Base-by-base conservation (phyloP, 2,888 invertebrate genomes). In the Cheilosia impressa region DNA sequence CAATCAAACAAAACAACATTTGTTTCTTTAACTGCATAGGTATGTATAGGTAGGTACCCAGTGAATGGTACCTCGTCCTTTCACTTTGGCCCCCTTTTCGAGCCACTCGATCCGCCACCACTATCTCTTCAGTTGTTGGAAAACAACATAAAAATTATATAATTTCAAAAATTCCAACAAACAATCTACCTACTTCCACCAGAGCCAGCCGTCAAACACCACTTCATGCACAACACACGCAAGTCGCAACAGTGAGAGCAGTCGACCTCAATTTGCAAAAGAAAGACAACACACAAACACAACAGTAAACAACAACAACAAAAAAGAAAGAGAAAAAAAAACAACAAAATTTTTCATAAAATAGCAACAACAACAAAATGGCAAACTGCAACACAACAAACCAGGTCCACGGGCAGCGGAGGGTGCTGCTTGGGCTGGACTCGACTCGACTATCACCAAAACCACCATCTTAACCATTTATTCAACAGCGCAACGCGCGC, bases 141-240 rank as follows among this genome's bases (percentile, higher is more conserved):
- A 53, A 76, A 73, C 38, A 65, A 52, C 78, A 75, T 53, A 60
- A 50, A 79, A 84, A 84, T 84, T 84, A 84, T 79, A 84, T 84
- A 84, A 84, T 84, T 38, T 84, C 60, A 43, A 69, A 85, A 80
- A 85, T 85, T 80, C 84, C 84, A 71, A 76, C 69, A 57, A 78
- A 73, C 73, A 69, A 79, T 84, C 75, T 65, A 84, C 79, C 75
- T 65, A 84, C 79, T 75, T 75, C 69, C 31, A 45, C 5, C 31
- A 34, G 17, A 50, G 13, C 19, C 76, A 24, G 38, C 38, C 19
- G 15, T 6, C 55, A 24, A 15, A 27, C 5, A 43, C 50, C 62
- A 68, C 52, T 65, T 65, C 71, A 31, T 55, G 41, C 17, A 55
- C 43, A 3, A n/a, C n/a, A 57, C 27, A 22, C n/a, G 57, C 47